Conservation (phyloP, 2,888 invertebrate genomes). For the Poecilobothrus nobilitatus region DNA sequence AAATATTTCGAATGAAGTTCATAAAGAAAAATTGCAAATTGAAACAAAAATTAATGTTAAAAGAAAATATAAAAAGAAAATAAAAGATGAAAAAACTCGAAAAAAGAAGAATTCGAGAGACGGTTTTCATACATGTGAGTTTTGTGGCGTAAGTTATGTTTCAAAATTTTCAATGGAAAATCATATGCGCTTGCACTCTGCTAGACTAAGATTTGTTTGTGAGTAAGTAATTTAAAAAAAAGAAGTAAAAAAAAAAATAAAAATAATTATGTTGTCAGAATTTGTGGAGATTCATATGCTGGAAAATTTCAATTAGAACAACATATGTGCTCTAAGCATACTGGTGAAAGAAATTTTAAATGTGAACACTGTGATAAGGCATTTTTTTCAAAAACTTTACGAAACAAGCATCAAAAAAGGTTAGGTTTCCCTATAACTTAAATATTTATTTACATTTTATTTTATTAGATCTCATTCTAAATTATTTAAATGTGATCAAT, state of each 20-base stretch:
- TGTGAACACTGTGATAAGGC: constrained; percentile 7
- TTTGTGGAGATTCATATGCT: background rate
- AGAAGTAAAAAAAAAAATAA: background rate
- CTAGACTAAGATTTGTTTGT: background rate
- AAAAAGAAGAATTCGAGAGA: background rate
- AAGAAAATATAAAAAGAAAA: background rate
- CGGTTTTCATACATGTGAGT: background rate
- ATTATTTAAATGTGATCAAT: background rate
- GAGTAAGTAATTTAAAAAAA: background rate
- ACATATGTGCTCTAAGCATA: background rate
- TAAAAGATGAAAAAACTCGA: background rate
- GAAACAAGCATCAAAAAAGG: background rate
- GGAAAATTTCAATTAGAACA: background rate
- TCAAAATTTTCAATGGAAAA: background rate
- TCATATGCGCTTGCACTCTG: background rate
- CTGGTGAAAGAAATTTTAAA: constrained; percentile 7
- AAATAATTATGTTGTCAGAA: background rate
- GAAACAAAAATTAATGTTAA: background rate
- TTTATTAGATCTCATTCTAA: background rate
- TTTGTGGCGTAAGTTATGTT: background rate
- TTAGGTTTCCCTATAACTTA: background rate
- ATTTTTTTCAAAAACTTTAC: background rate
- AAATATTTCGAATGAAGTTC: background rate
- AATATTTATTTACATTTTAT: background rate
- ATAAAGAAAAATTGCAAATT: background rate